phyloP scores from a whole-genome alignment of 2,797 vertebrate species.

The Melopsittacus undulatus region DNA sequence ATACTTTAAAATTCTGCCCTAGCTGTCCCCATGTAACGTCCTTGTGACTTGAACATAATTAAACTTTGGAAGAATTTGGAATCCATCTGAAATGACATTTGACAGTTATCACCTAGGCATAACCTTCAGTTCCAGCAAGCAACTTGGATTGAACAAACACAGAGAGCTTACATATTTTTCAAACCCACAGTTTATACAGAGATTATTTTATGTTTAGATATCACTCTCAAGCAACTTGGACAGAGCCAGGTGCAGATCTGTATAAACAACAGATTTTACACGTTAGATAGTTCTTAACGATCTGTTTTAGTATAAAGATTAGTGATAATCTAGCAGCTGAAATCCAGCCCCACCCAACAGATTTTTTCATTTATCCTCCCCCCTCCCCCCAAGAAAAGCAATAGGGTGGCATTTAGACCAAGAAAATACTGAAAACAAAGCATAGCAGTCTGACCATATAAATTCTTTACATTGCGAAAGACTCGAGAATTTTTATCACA shows the following conservation, averaged over 20 bases:
- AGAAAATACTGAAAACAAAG: slow-evolving; percentile 58
- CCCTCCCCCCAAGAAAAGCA: slow-evolving; percentile 27
- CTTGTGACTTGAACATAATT: neutral
- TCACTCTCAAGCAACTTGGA: slow-evolving; percentile 72
- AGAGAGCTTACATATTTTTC: slow-evolving; percentile 69
- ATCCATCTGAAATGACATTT: neutral
- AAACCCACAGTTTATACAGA: slow-evolving; percentile 75
- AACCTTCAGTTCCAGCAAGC: slow-evolving; percentile 32
- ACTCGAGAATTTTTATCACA: neutral
- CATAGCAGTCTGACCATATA: neutral
- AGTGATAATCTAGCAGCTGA: slow-evolving; percentile 52
- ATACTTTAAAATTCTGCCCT: neutral
- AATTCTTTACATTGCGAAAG: slow-evolving; percentile 13
- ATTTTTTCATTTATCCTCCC: neutral
- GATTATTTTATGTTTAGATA: slow-evolving; percentile 80
- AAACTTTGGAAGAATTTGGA: slow-evolving; percentile 1
- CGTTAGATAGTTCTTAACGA: slow-evolving; percentile 56
- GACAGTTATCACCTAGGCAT: slow-evolving; percentile 30
- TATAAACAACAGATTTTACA: slow-evolving; percentile 75
- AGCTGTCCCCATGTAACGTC: neutral
- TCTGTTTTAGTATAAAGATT: slow-evolving; percentile 23
- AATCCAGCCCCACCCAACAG: slow-evolving; percentile 8
- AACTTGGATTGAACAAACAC: slow-evolving; percentile 64
- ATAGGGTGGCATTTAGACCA: neutral
- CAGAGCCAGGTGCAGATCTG: slow-evolving; percentile 65